Base-by-base conservation (phyloP, 2,888 invertebrate genomes). In the Opisthograptis luteolata region DNA sequence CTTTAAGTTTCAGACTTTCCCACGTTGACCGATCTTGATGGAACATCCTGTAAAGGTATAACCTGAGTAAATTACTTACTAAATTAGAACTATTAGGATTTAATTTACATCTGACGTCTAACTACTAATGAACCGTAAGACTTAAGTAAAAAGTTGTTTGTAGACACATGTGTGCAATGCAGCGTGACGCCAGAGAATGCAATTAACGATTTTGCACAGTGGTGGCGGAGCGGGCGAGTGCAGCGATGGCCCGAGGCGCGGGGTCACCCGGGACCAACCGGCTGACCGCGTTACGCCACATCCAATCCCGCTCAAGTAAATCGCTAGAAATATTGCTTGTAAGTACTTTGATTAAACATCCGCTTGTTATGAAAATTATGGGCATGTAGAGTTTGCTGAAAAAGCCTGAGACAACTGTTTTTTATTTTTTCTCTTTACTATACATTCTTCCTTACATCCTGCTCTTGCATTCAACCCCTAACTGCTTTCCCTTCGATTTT, bases 181-280 rank as follows among this genome's bases (percentile, higher is more conserved):
- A 61, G 54, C 58, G 70, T 70, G 70, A 73, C 74, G 72, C 65
- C 60, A 59, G 35, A 47, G 65, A 76, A 79, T 74, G 75, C 73
- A 87, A 88, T 89, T 88, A 88, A 73, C 80, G 62, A 87, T 88
- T 87, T 80, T 76, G 74, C 84, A 84, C 83, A 85, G 84, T 47
- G 43, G 36, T 47, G 54, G 30, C 49, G 69, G 70, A 71, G 73
- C 64, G 47, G 51, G 58, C 60, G 61, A 60, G 62, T 61, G 63
- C 64, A 68, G 65, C 57, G 56, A 64, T 74, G 83, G 79, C 80
- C 69, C 65, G 61, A 42, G 67, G 66, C 70, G 64, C 68, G 64
- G 76, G 58, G 44, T 50, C 56, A 48, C 44, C 14, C 62, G 49
- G 63, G 62, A 70, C 64, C 64, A 58, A 68, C 68, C 66, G 61